These are phyloP conservation scores for Coenobita brevimanus DNA, from an alignment of 1,140 invertebrate genomes.

Conservation along the genomic window DNA sequence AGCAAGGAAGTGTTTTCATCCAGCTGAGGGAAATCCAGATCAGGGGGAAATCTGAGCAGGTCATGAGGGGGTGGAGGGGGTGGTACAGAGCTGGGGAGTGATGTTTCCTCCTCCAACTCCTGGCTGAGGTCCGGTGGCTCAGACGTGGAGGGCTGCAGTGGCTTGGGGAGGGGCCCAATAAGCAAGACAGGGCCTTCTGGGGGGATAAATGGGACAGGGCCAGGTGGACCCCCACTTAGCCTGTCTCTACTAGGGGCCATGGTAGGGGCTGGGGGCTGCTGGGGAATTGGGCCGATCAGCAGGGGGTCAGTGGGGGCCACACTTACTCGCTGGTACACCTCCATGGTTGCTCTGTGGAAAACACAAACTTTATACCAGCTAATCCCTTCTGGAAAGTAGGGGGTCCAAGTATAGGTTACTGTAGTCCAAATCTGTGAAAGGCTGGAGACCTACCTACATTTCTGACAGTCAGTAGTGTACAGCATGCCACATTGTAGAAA, in stretches of 20 bases:
- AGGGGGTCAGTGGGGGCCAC: slow-evolving; percentile 17
- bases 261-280: not conserved
- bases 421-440: no score
- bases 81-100: no score
- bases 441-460: no score
- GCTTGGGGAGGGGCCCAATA: slow-evolving; percentile 41
- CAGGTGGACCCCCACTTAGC: not conserved
- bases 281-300: slow-evolving; percentile 37
- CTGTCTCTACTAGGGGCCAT: not conserved
- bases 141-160: slow-evolving; percentile 23
- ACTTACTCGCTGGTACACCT: slow-evolving; percentile 39
- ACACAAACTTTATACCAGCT: not conserved
- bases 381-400: not conserved
- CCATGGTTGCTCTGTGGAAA: slow-evolving; percentile 42
- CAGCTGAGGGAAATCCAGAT: no score
- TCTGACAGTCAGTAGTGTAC: not conserved
- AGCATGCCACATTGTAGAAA: not conserved
- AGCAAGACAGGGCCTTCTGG: slow-evolving; percentile 29
- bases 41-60: no score
- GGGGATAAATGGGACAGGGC: slow-evolving; percentile 33
- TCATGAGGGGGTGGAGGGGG: no score
- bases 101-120: no score
- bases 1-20: no score
- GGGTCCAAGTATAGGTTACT: no score
- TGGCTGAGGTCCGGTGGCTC: not conserved